Percentiles rank a stretch among this genome's conserved stretches.
Conservation (phyloP, 2,888 invertebrate genomes). For the Calliopum simillimum region DNA sequence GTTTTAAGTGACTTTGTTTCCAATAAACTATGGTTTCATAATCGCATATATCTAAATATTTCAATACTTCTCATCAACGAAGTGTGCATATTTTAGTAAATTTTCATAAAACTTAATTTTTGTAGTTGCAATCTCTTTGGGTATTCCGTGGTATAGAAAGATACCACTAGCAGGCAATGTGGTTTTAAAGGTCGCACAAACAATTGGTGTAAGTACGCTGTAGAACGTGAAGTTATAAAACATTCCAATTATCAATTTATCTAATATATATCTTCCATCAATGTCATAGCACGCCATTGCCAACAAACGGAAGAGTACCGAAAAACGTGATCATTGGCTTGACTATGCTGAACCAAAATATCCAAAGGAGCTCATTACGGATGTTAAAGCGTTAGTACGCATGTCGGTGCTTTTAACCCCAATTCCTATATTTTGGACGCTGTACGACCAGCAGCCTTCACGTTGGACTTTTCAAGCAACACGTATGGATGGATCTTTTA, state of each 20-base stretch:
- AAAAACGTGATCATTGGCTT: slow-evolving; percentile 81
- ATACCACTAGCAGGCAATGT: slow-evolving; percentile 79
- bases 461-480: slow-evolving; percentile 94
- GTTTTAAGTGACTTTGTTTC: too few relatives aligned
- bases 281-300: slow-evolving; percentile 69
- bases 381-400: slow-evolving; percentile 82
- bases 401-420: slow-evolving; percentile 86
- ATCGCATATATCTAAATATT: too few relatives aligned
- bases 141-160: too few relatives aligned
- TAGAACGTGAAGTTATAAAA: not conserved
- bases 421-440: slow-evolving; percentile 92
- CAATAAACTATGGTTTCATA: too few relatives aligned
- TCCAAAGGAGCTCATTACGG: slow-evolving; percentile 72
- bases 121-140: too few relatives aligned
- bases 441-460: slow-evolving; percentile 91
- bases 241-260: not conserved
- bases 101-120: too few relatives aligned
- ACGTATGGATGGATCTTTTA: slow-evolving; percentile 85
- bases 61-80: too few relatives aligned
- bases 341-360: slow-evolving; percentile 84
- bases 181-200: slow-evolving; percentile 74
- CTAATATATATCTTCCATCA: not conserved
- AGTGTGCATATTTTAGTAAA: too few relatives aligned
- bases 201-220: slow-evolving; percentile 77
- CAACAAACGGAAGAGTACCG: slow-evolving; percentile 56